Evolutionary conservation across 2,888 invertebrate genomes (phyloP).

Genomic region (Trichopoda pennipes): DNA sequence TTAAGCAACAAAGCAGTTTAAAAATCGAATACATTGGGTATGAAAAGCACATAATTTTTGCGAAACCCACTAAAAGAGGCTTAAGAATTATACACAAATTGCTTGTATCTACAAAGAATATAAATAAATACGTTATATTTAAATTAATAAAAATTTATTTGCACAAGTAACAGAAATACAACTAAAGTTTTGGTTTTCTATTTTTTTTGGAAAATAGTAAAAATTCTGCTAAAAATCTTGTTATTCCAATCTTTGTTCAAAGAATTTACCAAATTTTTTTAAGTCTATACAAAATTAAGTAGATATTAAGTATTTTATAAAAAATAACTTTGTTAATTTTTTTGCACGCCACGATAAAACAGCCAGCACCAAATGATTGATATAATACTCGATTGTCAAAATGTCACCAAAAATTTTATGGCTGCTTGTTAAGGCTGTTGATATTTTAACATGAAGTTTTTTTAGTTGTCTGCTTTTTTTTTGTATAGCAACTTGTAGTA

Average conservation of each 20-base stretch:
- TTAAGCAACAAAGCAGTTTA: background rate
- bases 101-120: background rate
- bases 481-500: constrained; percentile 20
- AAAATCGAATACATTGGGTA: background rate
- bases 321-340: constrained; percentile 58
- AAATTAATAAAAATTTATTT: constrained; percentile 13
- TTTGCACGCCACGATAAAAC: constrained; percentile 38
- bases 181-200: too few species aligned
- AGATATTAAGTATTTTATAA: constrained; percentile 60
- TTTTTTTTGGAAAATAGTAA: background rate
- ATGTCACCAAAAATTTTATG: constrained; percentile 67
- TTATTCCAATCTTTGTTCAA: too few species aligned
- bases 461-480: constrained; percentile 15
- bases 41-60: constrained; percentile 12
- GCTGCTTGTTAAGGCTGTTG: constrained; percentile 59
- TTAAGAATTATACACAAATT: constrained; percentile 36
- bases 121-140: constrained; percentile 7
- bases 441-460: constrained; percentile 56
- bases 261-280: background rate
- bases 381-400: constrained; percentile 67
- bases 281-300: background rate
- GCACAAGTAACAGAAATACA: background rate
- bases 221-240: background rate
- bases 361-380: constrained; percentile 60
- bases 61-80: constrained; percentile 37